Percentiles rank a stretch among this genome's conserved stretches.
phyloP scores from a whole-genome alignment of 1,140 invertebrate species.

The Pseudomyrmex concolor region DNA sequence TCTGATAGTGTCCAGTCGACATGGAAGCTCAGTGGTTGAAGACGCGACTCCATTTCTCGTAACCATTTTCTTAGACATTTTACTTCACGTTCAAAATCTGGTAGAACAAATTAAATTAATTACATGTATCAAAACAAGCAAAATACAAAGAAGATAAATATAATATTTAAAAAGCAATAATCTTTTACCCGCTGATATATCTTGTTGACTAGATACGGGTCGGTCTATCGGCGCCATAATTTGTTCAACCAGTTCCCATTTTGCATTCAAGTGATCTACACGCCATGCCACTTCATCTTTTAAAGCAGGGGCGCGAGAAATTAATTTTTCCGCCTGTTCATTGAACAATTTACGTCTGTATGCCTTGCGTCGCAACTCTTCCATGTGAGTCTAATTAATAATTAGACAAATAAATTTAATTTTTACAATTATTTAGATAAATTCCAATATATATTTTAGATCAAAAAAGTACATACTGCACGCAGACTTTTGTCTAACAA shows the following conservation, averaged over 20 bases:
- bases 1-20: constrained; percentile 88
- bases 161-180: background rate
- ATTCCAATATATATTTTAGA: background rate
- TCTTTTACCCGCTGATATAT: constrained; percentile 83
- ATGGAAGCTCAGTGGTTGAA: constrained; percentile 88
- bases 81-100: constrained; percentile 90
- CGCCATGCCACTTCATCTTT: constrained; percentile 92
- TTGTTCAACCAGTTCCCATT: constrained; percentile 90
- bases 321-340: constrained; percentile 91
- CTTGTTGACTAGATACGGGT: constrained; percentile 82
- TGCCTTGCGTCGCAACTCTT: constrained; percentile 89
- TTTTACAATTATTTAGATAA: background rate
- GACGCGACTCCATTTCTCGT: constrained; percentile 87
- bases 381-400: constrained; percentile 89
- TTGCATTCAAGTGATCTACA: constrained; percentile 89
- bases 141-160: background rate
- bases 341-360: constrained; percentile 91
- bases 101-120: constrained; percentile 64
- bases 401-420: background rate
- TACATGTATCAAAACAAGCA: background rate
- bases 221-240: constrained; percentile 84
- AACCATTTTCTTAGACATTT: constrained; percentile 88
- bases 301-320: constrained; percentile 89
- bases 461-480: constrained; percentile 85
- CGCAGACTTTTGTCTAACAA: constrained; percentile 88